Evolutionary conservation across 2,888 invertebrate genomes (phyloP).

Genomic region (Tinea trinotella): DNA sequence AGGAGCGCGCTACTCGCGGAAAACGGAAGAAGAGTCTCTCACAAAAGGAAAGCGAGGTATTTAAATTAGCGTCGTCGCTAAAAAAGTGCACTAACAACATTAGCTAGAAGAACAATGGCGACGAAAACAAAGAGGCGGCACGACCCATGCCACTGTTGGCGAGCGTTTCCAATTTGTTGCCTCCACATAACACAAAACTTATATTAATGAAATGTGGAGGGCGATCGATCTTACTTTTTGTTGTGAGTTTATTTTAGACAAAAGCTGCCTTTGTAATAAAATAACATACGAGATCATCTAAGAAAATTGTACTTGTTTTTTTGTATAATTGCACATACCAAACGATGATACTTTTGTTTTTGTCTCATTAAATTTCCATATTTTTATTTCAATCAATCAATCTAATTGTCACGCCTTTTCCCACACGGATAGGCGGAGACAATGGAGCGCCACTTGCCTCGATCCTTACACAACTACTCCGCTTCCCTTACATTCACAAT

Average conservation of each 20-base stretch:
- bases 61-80: constrained; percentile 69
- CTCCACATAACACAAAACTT: constrained; percentile 5
- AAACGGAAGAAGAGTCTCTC: constrained; percentile 67
- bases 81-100: constrained; percentile 72
- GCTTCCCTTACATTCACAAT: too few relatives aligned
- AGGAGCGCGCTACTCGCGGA: constrained; percentile 58
- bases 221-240: background rate
- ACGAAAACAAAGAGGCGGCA: constrained; percentile 53
- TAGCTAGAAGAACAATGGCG: constrained; percentile 64
- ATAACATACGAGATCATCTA: background rate
- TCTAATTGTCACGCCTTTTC: too few relatives aligned
- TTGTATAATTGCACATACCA: too few relatives aligned
- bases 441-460: too few relatives aligned
- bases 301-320: background rate
- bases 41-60: constrained; percentile 68
- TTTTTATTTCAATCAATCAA: too few relatives aligned
- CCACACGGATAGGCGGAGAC: too few relatives aligned
- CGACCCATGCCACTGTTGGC: constrained; percentile 27
- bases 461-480: too few relatives aligned
- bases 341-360: too few relatives aligned
- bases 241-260: background rate
- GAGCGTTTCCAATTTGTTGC: constrained; percentile 7
- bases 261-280: constrained; percentile 1
- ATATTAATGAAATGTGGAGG: constrained; percentile 10
- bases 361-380: too few relatives aligned